Conservation (phyloP, 2,797 vertebrate genomes). For the Kryptopterus vitreolus region DNA sequence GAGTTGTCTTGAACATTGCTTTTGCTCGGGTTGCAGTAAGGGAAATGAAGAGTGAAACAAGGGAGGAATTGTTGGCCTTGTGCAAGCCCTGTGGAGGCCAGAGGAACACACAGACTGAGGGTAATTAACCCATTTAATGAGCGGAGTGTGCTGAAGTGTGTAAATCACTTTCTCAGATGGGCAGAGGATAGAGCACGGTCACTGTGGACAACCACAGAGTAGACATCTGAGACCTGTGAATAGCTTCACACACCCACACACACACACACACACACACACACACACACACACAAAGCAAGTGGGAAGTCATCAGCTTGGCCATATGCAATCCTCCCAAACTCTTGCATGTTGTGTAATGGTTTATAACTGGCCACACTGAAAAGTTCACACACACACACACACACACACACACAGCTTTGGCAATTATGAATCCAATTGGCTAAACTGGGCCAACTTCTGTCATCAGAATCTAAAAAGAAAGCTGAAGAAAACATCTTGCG, state of each 20-base stretch:
- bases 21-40: constrained; percentile 18
- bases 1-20: constrained; percentile 14
- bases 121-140: constrained; percentile 58
- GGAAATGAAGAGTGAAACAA: constrained; percentile 15
- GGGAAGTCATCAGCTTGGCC: constrained; percentile 48
- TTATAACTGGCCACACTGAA: neutral
- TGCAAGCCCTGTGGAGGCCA: constrained; percentile 20
- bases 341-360: constrained; percentile 15
- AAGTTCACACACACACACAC: constrained; percentile 15
- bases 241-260: constrained; percentile 22
- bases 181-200: constrained; percentile 33
- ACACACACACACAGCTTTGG: constrained; percentile 20
- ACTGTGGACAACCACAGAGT: constrained; percentile 46
- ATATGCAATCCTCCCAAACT: constrained; percentile 49
- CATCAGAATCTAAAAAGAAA: constrained; percentile 19
- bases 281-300: constrained; percentile 27
- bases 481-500: constrained; percentile 43
- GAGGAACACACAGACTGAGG: constrained; percentile 24
- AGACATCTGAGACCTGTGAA: constrained; percentile 55
- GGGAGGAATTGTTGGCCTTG: constrained; percentile 37
- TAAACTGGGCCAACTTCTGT: constrained; percentile 24
- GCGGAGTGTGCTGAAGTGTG: constrained; percentile 51
- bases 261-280: constrained; percentile 30
- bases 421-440: neutral
- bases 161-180: constrained; percentile 50